Conservation (phyloP, 2,888 invertebrate species). For the Drosophila anomelani region DNA sequence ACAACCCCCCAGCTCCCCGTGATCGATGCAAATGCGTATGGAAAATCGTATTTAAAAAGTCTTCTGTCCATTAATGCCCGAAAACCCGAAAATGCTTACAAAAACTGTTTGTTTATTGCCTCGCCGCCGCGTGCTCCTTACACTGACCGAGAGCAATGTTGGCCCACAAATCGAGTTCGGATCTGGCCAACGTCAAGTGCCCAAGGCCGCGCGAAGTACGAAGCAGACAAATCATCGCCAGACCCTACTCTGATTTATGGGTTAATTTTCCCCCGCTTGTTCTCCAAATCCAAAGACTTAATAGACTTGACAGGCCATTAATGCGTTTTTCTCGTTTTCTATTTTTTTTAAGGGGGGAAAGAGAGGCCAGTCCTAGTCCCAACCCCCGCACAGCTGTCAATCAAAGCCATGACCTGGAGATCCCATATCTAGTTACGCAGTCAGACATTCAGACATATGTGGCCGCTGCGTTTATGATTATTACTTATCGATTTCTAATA, state of each 20-base stretch:
- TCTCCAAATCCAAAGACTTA: slow-evolving; percentile 24
- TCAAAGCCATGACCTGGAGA: slow-evolving; percentile 30
- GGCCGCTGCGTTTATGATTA: slow-evolving; percentile 32
- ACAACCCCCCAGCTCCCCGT: slow-evolving; percentile 49
- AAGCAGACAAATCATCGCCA: slow-evolving; percentile 32
- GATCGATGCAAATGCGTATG: slow-evolving; percentile 28
- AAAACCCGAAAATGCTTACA: slow-evolving; percentile 52
- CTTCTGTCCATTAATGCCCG: slow-evolving; percentile 32
- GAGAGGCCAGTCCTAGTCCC: background rate
- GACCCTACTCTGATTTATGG: slow-evolving; percentile 21
- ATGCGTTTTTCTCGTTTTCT: slow-evolving; percentile 19
- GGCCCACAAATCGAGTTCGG: slow-evolving; percentile 35
- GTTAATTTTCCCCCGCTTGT: slow-evolving; percentile 16
- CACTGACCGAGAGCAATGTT: slow-evolving; percentile 15
- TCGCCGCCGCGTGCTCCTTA: slow-evolving; percentile 34
- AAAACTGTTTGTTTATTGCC: slow-evolving; percentile 52
- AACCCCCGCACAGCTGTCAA: slow-evolving; percentile 29
- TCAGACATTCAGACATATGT: slow-evolving; percentile 43
- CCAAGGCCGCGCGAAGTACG: slow-evolving; percentile 13
- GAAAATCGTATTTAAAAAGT: slow-evolving; percentile 67
- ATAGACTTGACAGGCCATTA: slow-evolving; percentile 44
- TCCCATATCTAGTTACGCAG: slow-evolving; percentile 28
- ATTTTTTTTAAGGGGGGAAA: background rate
- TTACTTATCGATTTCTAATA: slow-evolving; percentile 51
- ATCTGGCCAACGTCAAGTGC: slow-evolving; percentile 39